phyloP scores from a whole-genome alignment of 2,113 vertebrate species.

The Semnornis frantzii region DNA sequence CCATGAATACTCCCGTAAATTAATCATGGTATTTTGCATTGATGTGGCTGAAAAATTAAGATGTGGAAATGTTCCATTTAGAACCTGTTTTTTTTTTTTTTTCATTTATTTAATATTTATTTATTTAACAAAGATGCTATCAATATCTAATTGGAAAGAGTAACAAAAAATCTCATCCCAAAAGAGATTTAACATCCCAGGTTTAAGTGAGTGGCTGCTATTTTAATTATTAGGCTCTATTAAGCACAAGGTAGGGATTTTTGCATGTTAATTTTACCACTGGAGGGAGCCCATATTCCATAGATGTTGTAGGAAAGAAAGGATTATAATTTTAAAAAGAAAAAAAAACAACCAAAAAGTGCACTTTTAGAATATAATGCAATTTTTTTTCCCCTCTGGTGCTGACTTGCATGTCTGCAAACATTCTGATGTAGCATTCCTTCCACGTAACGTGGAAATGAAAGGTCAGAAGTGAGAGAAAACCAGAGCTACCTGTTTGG shows the following conservation, averaged over 20 bases:
- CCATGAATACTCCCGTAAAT: background rate
- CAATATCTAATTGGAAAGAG: background rate
- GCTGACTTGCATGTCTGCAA: background rate
- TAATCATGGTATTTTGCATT: background rate
- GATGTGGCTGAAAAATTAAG: background rate
- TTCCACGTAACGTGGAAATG: background rate
- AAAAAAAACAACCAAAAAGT: background rate
- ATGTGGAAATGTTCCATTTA: background rate
- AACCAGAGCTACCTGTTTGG: background rate
- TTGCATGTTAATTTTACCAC: constrained; percentile 70
- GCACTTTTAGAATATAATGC: background rate
- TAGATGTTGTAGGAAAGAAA: background rate
- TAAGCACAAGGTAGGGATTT: constrained; percentile 11
- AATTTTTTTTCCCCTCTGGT: background rate
- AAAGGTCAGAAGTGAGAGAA: background rate
- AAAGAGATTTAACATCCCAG: background rate
- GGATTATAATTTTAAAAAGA: background rate
- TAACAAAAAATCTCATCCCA: background rate
- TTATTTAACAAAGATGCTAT: background rate
- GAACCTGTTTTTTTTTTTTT: background rate
- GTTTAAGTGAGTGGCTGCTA: background rate
- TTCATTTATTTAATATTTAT: too few species aligned
- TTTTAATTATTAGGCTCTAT: background rate
- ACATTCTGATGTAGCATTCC: background rate
- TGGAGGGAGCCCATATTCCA: constrained; percentile 78